A percentile compares a stretch with the other conserved stretches of the same genome.
Conservation (phyloP, 30 jellyfish, hydroid and myxozoan species). For the Rhopilema esculentum region DNA sequence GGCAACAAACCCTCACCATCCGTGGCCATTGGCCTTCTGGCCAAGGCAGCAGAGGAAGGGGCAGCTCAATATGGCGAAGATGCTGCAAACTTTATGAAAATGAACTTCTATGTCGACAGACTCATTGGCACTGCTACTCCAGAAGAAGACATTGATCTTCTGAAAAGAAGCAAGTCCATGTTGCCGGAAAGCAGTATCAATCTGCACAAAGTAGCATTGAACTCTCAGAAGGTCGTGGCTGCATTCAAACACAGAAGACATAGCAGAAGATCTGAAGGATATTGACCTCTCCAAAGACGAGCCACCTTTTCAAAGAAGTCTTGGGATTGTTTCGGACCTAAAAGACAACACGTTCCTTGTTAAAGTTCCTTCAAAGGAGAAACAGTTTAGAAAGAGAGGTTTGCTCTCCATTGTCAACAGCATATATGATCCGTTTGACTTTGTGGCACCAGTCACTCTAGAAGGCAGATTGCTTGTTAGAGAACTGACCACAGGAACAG, state of each 20-base stretch:
- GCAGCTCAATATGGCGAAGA: conserved; percentile 31
- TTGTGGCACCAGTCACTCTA: conserved; percentile 56
- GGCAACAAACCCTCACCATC: conserved; percentile 56
- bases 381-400: conserved; percentile 40
- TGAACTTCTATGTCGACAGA: conserved; percentile 69
- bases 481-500: conserved; percentile 37
- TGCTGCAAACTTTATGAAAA: conserved; percentile 21
- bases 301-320: conserved; percentile 55
- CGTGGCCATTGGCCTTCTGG: conserved; percentile 36
- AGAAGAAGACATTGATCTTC: conserved; percentile 20
- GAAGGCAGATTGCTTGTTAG: conserved; percentile 44
- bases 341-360: conserved; percentile 47
- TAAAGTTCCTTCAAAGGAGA: conserved; percentile 12
- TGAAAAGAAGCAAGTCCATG: conserved; percentile 30
- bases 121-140: conserved; percentile 24
- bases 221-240: conserved; percentile 35
- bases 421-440: conserved; percentile 47
- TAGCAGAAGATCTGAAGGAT: conserved; percentile 18
- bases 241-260: conserved; percentile 54
- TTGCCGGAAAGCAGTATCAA: conserved; percentile 27
- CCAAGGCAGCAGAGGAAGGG: conserved; percentile 43
- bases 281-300: conserved; percentile 25
- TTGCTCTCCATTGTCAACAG: conserved; percentile 22
- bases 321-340: conserved; percentile 55
- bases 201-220: conserved; percentile 44